Base-by-base conservation (phyloP, 2,888 invertebrate species). In the Catocala nupta region DNA sequence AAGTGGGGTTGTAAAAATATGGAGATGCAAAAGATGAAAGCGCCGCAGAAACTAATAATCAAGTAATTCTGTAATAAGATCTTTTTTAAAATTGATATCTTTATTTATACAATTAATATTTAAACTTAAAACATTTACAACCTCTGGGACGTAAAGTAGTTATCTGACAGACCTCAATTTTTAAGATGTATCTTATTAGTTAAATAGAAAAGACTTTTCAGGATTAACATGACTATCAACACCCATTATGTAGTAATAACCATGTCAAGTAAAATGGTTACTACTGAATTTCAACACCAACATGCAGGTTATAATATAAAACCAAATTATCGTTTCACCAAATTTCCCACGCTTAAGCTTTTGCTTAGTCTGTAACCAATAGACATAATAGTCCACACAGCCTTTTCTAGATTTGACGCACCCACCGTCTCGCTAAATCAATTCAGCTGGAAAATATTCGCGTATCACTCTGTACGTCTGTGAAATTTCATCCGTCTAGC, bases 391-490 rank as follows among this genome's bases (percentile, higher is more conserved):
- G 47, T 47, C 16, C n/a, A 25, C 61, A 60, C 63, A 63, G 67
- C 68, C 58, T 44, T 47, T 44, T 55, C 55, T 61, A 68, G 57
- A 65, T 68, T 57, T 55, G 56, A 56, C 51, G 59, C 58, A 60
- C 55, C 75, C 10, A 25, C 48, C 58, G 42, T 58, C 56, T 36
- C 53, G n/a, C 63, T 62, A 75, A 73, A 75, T 72, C 73, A 75
- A 74, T 74, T 67, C 70, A 34, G 63, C 60, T 5, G 64, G 72
- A 74, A 73, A 72, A 74, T 74, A 75, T 72, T 65, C 67, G 60
- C 53, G 53, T 65, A 62, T 75, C 67, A 70, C 73, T 66, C 63
- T 56, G 11, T 53, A 64, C 61, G 59, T 65, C 70, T 75, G 67
- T 56, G 72, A 72, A 70, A 70, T 72, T 65, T 59, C 63, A 68